phyloP scores from a whole-genome alignment of 2,888 invertebrate genomes.

The Polymixis flavicincta region DNA sequence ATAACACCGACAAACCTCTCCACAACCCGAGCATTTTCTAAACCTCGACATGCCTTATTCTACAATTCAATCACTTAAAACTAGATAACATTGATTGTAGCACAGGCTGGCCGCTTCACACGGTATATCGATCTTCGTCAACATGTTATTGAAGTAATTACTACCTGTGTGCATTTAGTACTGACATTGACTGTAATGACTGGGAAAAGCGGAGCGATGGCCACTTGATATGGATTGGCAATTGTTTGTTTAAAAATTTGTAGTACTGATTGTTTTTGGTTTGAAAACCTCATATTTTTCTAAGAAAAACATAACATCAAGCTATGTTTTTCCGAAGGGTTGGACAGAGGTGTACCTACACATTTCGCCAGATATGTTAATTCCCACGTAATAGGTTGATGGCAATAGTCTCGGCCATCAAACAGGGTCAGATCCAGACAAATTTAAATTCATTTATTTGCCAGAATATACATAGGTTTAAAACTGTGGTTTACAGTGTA shows the following conservation, averaged over 20 bases:
- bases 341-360: too few relatives aligned
- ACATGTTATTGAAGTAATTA: constrained; percentile 38
- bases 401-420: too few relatives aligned
- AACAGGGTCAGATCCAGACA: too few relatives aligned
- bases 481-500: too few relatives aligned
- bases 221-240: background rate
- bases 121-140: constrained; percentile 44
- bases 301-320: background rate
- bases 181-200: constrained; percentile 31
- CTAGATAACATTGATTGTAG: constrained; percentile 13
- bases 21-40: background rate
- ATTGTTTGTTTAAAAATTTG: constrained; percentile 22
- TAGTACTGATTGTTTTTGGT: background rate
- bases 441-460: too few relatives aligned
- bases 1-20: background rate
- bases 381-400: too few relatives aligned
- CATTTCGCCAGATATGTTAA: too few relatives aligned
- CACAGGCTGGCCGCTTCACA: constrained; percentile 25
- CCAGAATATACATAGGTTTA: too few relatives aligned
- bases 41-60: background rate
- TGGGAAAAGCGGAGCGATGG: background rate
- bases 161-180: constrained; percentile 22
- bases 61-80: constrained; percentile 1
- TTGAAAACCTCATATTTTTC: background rate
- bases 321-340: too few relatives aligned